Conservation (phyloP, 1,140 invertebrate genomes). For the Bactericera cockerelli region DNA sequence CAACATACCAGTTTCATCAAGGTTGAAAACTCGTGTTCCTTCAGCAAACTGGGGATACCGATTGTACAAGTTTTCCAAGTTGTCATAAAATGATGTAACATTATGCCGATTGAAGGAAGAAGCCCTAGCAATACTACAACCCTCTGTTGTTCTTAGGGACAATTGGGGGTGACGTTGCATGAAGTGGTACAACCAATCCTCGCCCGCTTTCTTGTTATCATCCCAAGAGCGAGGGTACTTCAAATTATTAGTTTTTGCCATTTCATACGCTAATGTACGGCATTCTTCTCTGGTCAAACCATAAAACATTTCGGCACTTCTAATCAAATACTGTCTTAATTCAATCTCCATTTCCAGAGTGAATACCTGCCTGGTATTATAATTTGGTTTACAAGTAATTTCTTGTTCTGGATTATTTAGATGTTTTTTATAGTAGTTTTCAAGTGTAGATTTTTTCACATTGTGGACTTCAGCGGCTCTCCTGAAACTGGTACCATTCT, state of each 20-base stretch:
- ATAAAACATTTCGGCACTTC: conserved; percentile 21
- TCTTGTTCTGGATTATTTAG: neutral
- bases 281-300: conserved; percentile 18
- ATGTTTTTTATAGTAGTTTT: neutral
- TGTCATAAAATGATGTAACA: conserved; percentile 28
- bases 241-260: conserved; percentile 18
- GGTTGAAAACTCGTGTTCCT: conserved; percentile 27
- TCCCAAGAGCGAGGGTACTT: conserved; percentile 26
- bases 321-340: conserved; percentile 20
- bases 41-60: conserved; percentile 11
- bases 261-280: conserved; percentile 22
- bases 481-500: neutral
- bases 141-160: conserved; percentile 28
- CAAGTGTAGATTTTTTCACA: neutral
- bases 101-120: conserved; percentile 32
- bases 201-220: conserved; percentile 24
- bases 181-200: conserved; percentile 28
- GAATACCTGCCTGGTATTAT: conserved; percentile 19
- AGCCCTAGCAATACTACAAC: conserved; percentile 28
- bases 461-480: neutral
- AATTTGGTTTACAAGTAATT: neutral
- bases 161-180: conserved; percentile 25
- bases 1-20: conserved; percentile 30
- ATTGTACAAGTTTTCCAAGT: conserved; percentile 18
- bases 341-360: conserved; percentile 17